Evolutionary conservation across 2,797 vertebrate genomes (phyloP).

Genomic region (Craterocephalus amniculus): DNA sequence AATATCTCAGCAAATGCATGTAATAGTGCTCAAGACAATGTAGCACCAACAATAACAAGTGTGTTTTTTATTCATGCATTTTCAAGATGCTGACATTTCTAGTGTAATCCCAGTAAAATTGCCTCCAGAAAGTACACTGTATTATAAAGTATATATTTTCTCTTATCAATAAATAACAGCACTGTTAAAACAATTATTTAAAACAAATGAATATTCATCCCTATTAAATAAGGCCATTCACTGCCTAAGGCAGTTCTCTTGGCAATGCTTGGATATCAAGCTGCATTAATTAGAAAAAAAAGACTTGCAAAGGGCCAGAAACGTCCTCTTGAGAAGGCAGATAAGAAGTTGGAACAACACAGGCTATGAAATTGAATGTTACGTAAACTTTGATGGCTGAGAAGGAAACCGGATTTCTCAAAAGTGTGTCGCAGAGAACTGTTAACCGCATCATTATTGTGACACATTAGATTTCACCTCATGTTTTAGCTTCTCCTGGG

Average conservation of each 20-base stretch:
- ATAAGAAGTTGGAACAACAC: conserved; percentile 65
- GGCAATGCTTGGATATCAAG: conserved; percentile 59
- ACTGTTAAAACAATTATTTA: conserved; percentile 61
- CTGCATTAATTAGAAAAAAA: conserved; percentile 65
- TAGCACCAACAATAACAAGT: conserved; percentile 22
- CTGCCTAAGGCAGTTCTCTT: conserved; percentile 61
- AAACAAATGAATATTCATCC: conserved; percentile 76
- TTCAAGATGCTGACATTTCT: conserved; percentile 30
- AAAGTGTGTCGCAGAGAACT: conserved; percentile 29
- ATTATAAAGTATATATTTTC: conserved; percentile 46
- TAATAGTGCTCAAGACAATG: conserved; percentile 18
- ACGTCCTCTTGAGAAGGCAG: conserved; percentile 58
- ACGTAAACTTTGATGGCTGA: conserved; percentile 54
- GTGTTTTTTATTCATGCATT: conserved; percentile 22
- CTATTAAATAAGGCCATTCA: conserved; percentile 72
- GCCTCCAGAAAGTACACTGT: conserved; percentile 29
- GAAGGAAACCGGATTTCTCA: conserved; percentile 37
- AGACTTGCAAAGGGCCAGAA: conserved; percentile 60
- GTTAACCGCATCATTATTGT: conserved; percentile 39
- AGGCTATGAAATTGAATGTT: conserved; percentile 56
- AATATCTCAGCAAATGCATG: conserved; percentile 14
- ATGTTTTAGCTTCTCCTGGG: conserved; percentile 20
- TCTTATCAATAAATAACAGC: conserved; percentile 74
- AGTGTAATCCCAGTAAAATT: conserved; percentile 50
- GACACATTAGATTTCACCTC: conserved; percentile 30